A percentile compares a stretch with the other conserved stretches of the same genome.
These are phyloP conservation scores for Spongilla lacustris DNA, from an alignment of 37 sponge, comb jelly and placozoan species.

Conservation along the genomic window DNA sequence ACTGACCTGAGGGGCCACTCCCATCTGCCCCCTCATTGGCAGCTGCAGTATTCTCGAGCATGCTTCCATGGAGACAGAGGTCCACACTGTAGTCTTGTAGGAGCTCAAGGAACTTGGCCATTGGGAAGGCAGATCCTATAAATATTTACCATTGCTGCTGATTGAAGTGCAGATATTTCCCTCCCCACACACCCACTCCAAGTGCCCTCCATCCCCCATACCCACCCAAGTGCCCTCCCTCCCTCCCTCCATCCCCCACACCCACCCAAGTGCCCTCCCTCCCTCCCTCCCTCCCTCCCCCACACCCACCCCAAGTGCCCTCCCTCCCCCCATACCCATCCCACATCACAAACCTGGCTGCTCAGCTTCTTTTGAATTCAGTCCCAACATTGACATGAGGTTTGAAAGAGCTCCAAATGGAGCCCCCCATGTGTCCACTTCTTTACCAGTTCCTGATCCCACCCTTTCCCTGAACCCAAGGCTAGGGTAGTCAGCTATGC, in stretches of 20 bases:
- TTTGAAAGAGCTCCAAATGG: conserved; percentile 31
- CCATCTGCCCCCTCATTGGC: neutral
- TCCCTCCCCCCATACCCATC: conserved; percentile 11
- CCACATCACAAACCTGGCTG: too few species aligned
- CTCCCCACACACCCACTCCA: neutral
- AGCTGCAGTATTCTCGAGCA: neutral
- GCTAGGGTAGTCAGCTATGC: conserved; percentile 62
- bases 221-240: neutral
- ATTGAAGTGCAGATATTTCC: neutral
- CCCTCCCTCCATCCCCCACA: neutral
- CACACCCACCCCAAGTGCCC: neutral
- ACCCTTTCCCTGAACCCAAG: conserved; percentile 58
- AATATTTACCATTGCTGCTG: neutral
- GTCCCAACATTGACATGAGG: neutral
- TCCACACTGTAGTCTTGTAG: conserved; percentile 64
- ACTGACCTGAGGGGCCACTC: too few species aligned
- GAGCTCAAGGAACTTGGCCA: conserved; percentile 30
- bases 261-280: neutral
- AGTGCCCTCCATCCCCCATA: neutral
- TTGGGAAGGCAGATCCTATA: neutral
- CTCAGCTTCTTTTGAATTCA: too few species aligned
- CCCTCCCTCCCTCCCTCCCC: neutral
- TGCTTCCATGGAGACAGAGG: conserved; percentile 34
- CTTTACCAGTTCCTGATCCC: neutral
- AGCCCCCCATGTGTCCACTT: neutral